Conservation (phyloP, 2,888 invertebrate species). For the Spatulosminthurus flaviceps region DNA sequence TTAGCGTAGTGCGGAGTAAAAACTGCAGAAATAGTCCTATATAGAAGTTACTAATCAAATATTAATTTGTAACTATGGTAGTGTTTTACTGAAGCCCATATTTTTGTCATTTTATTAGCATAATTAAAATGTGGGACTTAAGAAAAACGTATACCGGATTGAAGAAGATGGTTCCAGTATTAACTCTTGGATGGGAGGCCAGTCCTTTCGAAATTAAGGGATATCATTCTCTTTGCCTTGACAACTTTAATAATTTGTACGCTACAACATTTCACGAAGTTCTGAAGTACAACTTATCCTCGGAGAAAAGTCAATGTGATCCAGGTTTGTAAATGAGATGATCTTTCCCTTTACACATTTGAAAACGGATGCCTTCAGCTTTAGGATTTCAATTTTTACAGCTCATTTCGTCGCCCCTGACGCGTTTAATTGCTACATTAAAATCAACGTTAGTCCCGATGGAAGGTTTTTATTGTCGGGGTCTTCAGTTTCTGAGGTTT, state of each 20-base stretch:
- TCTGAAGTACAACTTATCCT: constrained; percentile 82
- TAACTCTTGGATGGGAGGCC: constrained; percentile 31
- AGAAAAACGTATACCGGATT: constrained; percentile 75
- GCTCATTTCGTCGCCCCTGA: constrained; percentile 73
- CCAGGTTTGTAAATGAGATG: constrained; percentile 23
- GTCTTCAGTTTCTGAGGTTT: constrained; percentile 86
- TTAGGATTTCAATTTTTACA: constrained; percentile 62
- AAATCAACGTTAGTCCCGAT: constrained; percentile 82
- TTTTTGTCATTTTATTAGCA: too few relatives aligned
- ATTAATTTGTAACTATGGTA: too few relatives aligned
- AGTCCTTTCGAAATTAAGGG: constrained; percentile 69
- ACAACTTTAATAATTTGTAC: constrained; percentile 48
- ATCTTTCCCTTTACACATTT: too few relatives aligned
- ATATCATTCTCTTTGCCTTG: constrained; percentile 77
- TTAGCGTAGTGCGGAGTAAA: too few relatives aligned
- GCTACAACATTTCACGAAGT: constrained; percentile 73
- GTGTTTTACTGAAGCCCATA: too few relatives aligned
- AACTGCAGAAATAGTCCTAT: too few relatives aligned
- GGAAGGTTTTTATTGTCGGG: constrained; percentile 84
- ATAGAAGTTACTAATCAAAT: too few relatives aligned
- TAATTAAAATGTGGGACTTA: constrained; percentile 88
- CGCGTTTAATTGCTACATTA: constrained; percentile 85
- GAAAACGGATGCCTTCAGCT: too few relatives aligned
- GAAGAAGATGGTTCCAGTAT: constrained; percentile 46
- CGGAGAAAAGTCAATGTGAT: constrained; percentile 69